Conservation (phyloP, 2,888 invertebrate genomes). For the Scaptomyza flava region DNA sequence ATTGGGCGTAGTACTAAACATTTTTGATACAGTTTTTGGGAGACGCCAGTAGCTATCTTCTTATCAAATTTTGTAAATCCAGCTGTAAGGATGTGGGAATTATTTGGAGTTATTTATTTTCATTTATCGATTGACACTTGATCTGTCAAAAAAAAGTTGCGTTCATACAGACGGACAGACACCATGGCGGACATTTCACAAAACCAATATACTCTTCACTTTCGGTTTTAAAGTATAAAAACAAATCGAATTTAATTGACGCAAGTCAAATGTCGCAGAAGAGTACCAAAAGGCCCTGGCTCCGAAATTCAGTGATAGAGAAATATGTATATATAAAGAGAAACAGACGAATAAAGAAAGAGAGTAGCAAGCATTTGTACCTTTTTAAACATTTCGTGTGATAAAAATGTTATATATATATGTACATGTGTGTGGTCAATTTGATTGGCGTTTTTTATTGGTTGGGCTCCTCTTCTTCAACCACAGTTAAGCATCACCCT, state of each 20-base stretch:
- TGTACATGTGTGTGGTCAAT: constrained; percentile 9
- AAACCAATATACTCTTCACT: no score
- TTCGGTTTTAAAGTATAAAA: not conserved
- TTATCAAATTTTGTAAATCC: no score
- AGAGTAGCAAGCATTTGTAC: not conserved
- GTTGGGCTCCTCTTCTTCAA: not conserved
- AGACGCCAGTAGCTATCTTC: no score
- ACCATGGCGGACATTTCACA: no score
- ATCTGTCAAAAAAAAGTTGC: no score
- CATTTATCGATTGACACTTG: no score
- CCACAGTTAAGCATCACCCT: not conserved
- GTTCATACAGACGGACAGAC: no score
- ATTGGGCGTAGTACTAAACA: no score
- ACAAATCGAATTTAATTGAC: constrained; percentile 76
- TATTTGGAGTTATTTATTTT: no score
- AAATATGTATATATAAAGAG: not conserved
- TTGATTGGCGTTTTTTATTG: constrained; percentile 53
- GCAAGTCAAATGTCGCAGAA: constrained; percentile 69
- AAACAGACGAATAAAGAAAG: not conserved
- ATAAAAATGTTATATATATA: constrained; percentile 43
- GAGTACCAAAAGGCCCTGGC: constrained; percentile 52
- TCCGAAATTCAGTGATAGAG: not conserved
- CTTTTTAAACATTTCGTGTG: constrained; percentile 65
- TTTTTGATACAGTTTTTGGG: no score
- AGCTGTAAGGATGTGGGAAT: no score